Percentiles rank a stretch among this genome's conserved stretches.
These are phyloP conservation scores for Eulithis prunata DNA, from an alignment of 2,888 invertebrate genomes.

Conservation along the genomic window DNA sequence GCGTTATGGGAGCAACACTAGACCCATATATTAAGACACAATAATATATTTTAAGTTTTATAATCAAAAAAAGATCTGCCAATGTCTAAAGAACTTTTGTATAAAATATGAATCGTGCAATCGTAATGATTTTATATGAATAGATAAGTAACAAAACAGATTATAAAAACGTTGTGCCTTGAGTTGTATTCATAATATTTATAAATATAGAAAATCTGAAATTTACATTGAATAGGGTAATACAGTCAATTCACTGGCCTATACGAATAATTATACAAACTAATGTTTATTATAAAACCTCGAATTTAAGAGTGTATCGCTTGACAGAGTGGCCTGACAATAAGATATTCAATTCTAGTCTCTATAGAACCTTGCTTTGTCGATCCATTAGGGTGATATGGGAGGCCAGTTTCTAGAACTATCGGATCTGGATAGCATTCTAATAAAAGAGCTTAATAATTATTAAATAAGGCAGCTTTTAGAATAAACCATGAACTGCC, in stretches of 20 bases:
- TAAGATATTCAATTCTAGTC: slow-evolving; percentile 79
- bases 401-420: slow-evolving; percentile 33
- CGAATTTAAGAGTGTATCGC: slow-evolving; percentile 77
- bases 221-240: slow-evolving; percentile 67
- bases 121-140: slow-evolving; percentile 53
- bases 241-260: slow-evolving; percentile 79
- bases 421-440: slow-evolving; percentile 33
- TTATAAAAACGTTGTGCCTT: slow-evolving; percentile 75
- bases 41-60: slow-evolving; percentile 53
- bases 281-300: slow-evolving; percentile 64
- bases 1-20: slow-evolving; percentile 53
- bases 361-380: slow-evolving; percentile 71
- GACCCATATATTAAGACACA: slow-evolving; percentile 29
- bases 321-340: slow-evolving; percentile 79
- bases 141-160: slow-evolving; percentile 57
- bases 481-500: slow-evolving; percentile 19
- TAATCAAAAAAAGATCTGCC: slow-evolving; percentile 73
- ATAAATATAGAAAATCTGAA: slow-evolving; percentile 57
- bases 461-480: slow-evolving; percentile 29
- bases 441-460: slow-evolving; percentile 31
- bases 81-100: slow-evolving; percentile 56
- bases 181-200: slow-evolving; percentile 74
- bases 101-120: slow-evolving; percentile 59
- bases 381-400: slow-evolving; percentile 46
- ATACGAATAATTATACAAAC: slow-evolving; percentile 67